These are phyloP conservation scores for Notarius quadriscutis DNA, from an alignment of 2,113 vertebrate species.

Conservation along the genomic window DNA sequence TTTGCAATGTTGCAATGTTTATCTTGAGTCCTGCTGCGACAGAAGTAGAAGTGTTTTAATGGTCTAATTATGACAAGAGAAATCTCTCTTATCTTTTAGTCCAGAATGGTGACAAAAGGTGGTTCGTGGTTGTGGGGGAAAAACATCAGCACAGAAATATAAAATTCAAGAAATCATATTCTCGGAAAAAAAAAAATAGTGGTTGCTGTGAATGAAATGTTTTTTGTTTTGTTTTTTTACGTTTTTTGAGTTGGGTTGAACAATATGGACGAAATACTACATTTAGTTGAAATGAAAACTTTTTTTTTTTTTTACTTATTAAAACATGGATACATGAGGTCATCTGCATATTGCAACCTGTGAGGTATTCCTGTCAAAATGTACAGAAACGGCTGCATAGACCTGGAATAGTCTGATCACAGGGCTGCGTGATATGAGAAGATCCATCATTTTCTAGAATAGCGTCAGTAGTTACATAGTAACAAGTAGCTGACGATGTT, in stretches of 20 bases:
- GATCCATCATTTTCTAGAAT: neutral
- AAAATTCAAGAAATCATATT: neutral
- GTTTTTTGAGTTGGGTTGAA: neutral
- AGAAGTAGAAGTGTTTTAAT: neutral
- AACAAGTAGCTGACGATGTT: conserved; percentile 11
- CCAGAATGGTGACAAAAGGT: neutral
- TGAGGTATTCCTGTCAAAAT: neutral
- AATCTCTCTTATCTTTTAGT: neutral
- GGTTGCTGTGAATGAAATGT: neutral
- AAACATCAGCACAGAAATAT: neutral
- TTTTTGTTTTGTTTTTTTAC: neutral
- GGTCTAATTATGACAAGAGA: neutral
- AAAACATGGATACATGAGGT: neutral
- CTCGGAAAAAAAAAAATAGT: neutral
- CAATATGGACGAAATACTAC: neutral
- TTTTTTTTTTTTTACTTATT: too few relatives aligned
- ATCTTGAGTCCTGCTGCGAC: neutral
- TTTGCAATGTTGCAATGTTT: neutral
- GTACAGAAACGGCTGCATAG: neutral
- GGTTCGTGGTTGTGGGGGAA: neutral
- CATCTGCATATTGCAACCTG: neutral
- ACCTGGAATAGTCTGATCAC: neutral
- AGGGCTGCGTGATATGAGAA: neutral
- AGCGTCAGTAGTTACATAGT: conserved; percentile 1
- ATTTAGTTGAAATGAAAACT: neutral